These are phyloP conservation scores for Serrognathus titanus DNA, from an alignment of 2,888 invertebrate genomes.

Conservation along the genomic window DNA sequence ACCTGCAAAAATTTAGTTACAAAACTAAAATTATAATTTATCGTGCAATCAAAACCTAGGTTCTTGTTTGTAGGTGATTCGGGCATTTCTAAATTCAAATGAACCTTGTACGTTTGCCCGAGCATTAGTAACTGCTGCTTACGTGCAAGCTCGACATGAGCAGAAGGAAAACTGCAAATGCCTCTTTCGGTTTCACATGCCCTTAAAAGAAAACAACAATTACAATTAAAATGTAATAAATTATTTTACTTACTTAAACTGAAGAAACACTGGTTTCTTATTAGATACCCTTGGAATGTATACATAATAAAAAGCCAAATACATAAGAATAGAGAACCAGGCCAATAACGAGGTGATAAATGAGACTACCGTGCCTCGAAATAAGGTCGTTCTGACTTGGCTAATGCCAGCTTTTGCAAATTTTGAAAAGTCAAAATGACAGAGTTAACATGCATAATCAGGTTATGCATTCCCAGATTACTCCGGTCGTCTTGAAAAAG, in stretches of 20 bases:
- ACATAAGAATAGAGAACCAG: constrained; percentile 87
- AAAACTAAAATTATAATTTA: constrained; percentile 3
- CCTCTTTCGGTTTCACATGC: constrained; percentile 70
- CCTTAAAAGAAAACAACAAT: constrained; percentile 46
- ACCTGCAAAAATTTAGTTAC: constrained; percentile 55
- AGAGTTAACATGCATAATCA: too few relatives aligned
- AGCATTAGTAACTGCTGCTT: constrained; percentile 76
- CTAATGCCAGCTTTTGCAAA: constrained; percentile 63
- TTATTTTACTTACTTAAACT: constrained; percentile 71
- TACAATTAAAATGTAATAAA: neutral
- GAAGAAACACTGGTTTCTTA: constrained; percentile 77
- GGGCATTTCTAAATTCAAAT: constrained; percentile 83
- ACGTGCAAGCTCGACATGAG: constrained; percentile 78
- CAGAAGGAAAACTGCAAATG: constrained; percentile 82
- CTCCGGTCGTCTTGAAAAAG: too few relatives aligned
- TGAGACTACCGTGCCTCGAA: constrained; percentile 65
- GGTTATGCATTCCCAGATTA: too few relatives aligned
- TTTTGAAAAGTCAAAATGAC: too few relatives aligned
- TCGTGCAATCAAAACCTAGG: constrained; percentile 54
- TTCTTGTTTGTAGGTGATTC: constrained; percentile 84
- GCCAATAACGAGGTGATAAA: constrained; percentile 70
- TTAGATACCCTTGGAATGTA: constrained; percentile 88
- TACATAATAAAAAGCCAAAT: constrained; percentile 85
- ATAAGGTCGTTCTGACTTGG: constrained; percentile 61
- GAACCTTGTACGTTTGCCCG: constrained; percentile 85